Evolutionary conservation across 2,888 invertebrate species (phyloP).

Genomic region (Dione vanillae): DNA sequence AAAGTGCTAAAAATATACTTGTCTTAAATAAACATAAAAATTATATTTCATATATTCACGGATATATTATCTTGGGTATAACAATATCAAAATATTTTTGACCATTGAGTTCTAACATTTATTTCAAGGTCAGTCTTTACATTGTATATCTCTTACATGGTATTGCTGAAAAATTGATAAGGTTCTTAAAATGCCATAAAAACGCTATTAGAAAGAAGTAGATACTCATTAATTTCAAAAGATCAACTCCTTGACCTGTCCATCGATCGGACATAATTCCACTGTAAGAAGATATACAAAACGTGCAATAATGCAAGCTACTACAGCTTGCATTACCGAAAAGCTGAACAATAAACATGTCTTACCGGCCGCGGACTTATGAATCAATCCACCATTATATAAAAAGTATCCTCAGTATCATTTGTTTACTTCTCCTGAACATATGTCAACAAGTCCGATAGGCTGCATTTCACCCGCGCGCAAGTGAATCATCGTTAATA

Average conservation of each 20-base stretch:
- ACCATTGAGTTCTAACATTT: background rate
- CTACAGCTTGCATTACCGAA: slow-evolving; percentile 2
- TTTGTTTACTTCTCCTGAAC: slow-evolving; percentile 79
- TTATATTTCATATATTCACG: background rate
- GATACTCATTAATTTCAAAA: background rate
- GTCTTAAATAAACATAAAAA: background rate
- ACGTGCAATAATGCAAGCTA: background rate
- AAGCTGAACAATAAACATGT: slow-evolving; percentile 36
- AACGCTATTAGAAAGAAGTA: background rate
- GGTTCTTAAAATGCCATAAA: background rate
- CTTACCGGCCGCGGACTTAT: slow-evolving; percentile 71
- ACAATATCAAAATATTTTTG: slow-evolving; percentile 4
- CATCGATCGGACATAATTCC: slow-evolving; percentile 1
- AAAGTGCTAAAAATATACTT: background rate
- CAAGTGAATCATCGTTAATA: slow-evolving; percentile 84
- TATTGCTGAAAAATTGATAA: background rate
- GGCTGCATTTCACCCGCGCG: slow-evolving; percentile 83
- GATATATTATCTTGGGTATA: background rate
- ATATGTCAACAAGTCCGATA: slow-evolving; percentile 82
- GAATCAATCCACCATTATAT: slow-evolving; percentile 80
- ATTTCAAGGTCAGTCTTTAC: slow-evolving; percentile 3
- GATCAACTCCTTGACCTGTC: background rate
- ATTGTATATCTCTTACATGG: background rate
- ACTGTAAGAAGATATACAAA: slow-evolving; percentile 12
- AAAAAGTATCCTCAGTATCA: slow-evolving; percentile 72